phyloP scores from a whole-genome alignment of 92 coral and sea anemone species.

The Porites cylindrica region DNA sequence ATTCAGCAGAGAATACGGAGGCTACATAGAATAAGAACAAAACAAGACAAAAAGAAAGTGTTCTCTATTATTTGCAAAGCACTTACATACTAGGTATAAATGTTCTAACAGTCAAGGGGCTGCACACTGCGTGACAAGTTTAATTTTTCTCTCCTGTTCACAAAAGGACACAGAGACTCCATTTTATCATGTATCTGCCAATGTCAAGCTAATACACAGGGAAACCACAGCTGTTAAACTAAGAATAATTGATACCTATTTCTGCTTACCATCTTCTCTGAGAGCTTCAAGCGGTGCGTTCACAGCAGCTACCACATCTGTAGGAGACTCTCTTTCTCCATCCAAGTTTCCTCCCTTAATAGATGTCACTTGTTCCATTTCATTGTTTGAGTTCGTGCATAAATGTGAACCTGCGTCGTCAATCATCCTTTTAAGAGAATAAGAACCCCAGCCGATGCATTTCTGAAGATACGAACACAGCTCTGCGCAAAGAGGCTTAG shows the following conservation, averaged over 20 bases:
- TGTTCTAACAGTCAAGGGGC: too few species aligned
- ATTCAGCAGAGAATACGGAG: too few species aligned
- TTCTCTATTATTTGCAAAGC: too few species aligned
- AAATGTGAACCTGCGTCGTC: constrained; percentile 87
- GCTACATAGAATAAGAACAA: too few species aligned
- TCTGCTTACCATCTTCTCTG: constrained; percentile 56
- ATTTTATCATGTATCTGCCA: too few species aligned
- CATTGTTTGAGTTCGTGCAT: constrained; percentile 54
- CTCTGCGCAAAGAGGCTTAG: constrained; percentile 59
- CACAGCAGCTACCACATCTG: constrained; percentile 71
- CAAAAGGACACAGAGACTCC: too few species aligned
- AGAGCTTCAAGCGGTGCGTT: constrained; percentile 54
- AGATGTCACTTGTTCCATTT: background rate
- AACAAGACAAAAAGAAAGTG: too few species aligned
- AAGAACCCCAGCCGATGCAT: constrained; percentile 90
- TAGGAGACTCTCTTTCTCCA: constrained; percentile 46
- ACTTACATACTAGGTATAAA: too few species aligned
- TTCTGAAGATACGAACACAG: constrained; percentile 81
- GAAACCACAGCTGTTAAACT: too few species aligned
- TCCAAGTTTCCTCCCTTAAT: constrained; percentile 17
- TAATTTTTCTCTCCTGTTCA: too few species aligned
- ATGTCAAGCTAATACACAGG: too few species aligned
- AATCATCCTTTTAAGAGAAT: constrained; percentile 83
- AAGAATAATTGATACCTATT: background rate
- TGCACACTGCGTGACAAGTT: too few species aligned